Base-by-base conservation (phyloP, 1,140 invertebrate genomes). In the Chironomus striatipennis region DNA sequence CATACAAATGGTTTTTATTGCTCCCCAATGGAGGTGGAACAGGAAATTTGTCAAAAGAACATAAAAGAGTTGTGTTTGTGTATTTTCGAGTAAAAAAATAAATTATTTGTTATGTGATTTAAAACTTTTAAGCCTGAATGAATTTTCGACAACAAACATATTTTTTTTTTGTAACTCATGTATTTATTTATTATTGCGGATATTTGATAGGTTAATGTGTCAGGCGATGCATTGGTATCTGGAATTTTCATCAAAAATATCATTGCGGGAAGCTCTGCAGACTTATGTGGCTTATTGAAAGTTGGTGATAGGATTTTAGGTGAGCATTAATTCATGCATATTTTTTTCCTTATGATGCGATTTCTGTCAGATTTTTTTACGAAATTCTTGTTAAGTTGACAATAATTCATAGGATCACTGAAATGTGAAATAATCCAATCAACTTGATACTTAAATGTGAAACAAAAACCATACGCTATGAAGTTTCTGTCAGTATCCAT, bases 191-290 rank as follows among this genome's bases (percentile, higher is more conserved):
- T 18, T 79, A 81, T 4, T 79, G 24, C 24, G 24, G 1, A 34
- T 34, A 79, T 2, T 81, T 80, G 6, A 78, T 80, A 57, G 82
- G 83, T 75, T 78, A 86, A 77, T 83, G 85, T 77, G 79, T 85
- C 80, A 7, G 80, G 79, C 3, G 80, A 80, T 73, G 78, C 80
- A 42, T 80, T 82, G 84, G 85, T 98, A 75, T 91, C 95, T 73
- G 97, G 97, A 15, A 98, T 99, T 79, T 99, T 99, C 82, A 97
- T 99, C 77, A 99, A 99, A 84, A 96, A 97, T 82, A 96, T 99
- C 8, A 86, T 98, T 43, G 89, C 93, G 3, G 90, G 96, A 76
- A 98, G 95, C 86, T 96, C 97, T n/a, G 97, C 97, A 6, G 95
- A 95, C 57, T 87, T 88, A 78, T 91, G 92, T 78, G 94, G 93